Evolutionary conservation across 2,797 vertebrate genomes (phyloP).

Genomic region (Setipinna tenuifilis): DNA sequence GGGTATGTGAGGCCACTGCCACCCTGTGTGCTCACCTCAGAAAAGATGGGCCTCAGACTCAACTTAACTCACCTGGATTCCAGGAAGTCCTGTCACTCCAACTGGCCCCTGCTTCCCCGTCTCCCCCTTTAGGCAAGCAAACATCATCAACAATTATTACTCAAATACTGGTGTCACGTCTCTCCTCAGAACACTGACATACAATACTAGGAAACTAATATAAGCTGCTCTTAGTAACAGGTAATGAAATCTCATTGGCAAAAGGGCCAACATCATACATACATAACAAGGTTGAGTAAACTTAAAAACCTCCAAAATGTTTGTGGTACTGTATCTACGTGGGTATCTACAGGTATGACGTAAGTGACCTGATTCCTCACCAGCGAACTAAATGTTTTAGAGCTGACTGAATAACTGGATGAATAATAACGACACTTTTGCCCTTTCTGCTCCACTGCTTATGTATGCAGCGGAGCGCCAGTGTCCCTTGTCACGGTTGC

Average conservation of each 20-base stretch:
- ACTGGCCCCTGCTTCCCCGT: slow-evolving; percentile 78
- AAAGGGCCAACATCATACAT: not conserved
- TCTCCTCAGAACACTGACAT: not conserved
- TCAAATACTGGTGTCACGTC: not conserved
- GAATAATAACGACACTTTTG: not conserved
- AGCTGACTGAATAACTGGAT: not conserved
- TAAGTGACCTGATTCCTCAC: not conserved
- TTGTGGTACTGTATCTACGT: not conserved
- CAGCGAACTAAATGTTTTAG: not conserved
- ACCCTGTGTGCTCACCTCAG: not conserved
- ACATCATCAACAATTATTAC: not conserved
- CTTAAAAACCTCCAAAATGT: not conserved
- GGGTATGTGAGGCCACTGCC: not conserved
- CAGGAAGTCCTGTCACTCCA: slow-evolving; percentile 68
- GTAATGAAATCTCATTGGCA: not conserved
- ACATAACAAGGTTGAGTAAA: not conserved
- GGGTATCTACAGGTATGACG: not conserved
- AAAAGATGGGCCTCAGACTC: not conserved
- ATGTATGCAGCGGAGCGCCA: not conserved
- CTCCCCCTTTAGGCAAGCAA: slow-evolving; percentile 66
- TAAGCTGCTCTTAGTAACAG: not conserved
- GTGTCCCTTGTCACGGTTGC: not conserved
- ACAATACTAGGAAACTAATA: not conserved
- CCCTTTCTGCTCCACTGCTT: not conserved
- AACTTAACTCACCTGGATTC: slow-evolving; percentile 67